phyloP scores from a whole-genome alignment of 1,140 invertebrate genomes.

The Drosophila chauvacae region DNA sequence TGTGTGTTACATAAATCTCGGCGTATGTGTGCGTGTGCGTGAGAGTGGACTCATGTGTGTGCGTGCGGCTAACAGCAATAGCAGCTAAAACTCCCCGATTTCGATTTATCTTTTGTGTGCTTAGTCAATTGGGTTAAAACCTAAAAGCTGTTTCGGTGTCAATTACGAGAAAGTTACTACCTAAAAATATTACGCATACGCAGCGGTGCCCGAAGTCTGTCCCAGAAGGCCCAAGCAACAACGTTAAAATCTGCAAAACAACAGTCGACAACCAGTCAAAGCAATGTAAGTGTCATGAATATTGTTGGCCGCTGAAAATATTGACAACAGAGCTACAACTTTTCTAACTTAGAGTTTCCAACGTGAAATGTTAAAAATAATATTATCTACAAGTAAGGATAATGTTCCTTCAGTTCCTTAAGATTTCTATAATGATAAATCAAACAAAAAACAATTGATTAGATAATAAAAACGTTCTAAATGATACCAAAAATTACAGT shows the following conservation, averaged over 20 bases:
- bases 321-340: background rate
- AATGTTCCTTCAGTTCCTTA: no score
- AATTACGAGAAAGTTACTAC: slow-evolving; percentile 58
- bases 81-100: slow-evolving; percentile 35
- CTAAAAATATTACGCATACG: slow-evolving; percentile 56
- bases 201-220: slow-evolving; percentile 7
- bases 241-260: slow-evolving; percentile 11
- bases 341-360: background rate
- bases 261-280: slow-evolving; percentile 40
- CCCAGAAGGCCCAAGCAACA: slow-evolving; percentile 18
- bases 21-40: slow-evolving; percentile 42
- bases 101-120: slow-evolving; percentile 27
- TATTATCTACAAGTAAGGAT: background rate
- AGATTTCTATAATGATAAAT: background rate
- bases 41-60: slow-evolving; percentile 54
- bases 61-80: slow-evolving; percentile 50
- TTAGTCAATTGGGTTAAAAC: slow-evolving; percentile 40
- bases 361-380: background rate
- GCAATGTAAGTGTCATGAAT: slow-evolving; percentile 61
- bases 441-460: background rate
- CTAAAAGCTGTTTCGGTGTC: slow-evolving; percentile 51
- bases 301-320: background rate
- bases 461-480: background rate
- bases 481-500: background rate
- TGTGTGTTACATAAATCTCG: slow-evolving; percentile 78